phyloP scores from a whole-genome alignment of 1,140 invertebrate species.

The Thaumatotibia leucotreta region DNA sequence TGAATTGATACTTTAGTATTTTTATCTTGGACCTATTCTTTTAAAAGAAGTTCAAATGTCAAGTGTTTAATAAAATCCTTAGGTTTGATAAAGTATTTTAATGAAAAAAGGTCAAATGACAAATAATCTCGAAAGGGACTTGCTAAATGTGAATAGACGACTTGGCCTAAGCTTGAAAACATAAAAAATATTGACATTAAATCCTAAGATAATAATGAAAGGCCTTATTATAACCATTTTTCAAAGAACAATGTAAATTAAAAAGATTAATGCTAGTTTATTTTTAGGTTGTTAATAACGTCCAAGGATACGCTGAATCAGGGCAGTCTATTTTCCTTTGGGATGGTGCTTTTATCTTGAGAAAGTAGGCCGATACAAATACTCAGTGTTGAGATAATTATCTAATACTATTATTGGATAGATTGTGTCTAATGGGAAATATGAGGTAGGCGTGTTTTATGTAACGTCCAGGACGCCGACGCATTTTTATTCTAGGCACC shows the following conservation, averaged over 20 bases:
- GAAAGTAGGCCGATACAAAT: background rate
- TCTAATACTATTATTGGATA: background rate
- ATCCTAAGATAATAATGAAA: background rate
- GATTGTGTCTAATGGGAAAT: background rate
- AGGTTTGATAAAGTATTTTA: background rate
- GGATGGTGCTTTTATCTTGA: background rate
- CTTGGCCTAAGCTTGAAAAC: no score
- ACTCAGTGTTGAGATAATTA: background rate
- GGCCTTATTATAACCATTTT: background rate
- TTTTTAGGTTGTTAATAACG: background rate
- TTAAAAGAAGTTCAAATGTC: no score
- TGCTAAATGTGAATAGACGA: background rate
- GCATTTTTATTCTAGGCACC: no score
- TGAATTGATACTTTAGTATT: no score
- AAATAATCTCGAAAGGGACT: background rate
- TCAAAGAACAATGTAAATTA: no score
- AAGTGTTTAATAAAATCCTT: background rate
- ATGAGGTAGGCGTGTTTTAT: background rate
- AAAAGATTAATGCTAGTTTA: background rate
- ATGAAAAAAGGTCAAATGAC: background rate
- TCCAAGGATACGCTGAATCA: background rate
- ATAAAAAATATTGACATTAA: background rate
- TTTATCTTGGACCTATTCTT: no score
- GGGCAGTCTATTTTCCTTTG: background rate
- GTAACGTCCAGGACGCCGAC: no score